Conservation (phyloP, 2,888 invertebrate genomes). For the Ochropleura leucogaster region DNA sequence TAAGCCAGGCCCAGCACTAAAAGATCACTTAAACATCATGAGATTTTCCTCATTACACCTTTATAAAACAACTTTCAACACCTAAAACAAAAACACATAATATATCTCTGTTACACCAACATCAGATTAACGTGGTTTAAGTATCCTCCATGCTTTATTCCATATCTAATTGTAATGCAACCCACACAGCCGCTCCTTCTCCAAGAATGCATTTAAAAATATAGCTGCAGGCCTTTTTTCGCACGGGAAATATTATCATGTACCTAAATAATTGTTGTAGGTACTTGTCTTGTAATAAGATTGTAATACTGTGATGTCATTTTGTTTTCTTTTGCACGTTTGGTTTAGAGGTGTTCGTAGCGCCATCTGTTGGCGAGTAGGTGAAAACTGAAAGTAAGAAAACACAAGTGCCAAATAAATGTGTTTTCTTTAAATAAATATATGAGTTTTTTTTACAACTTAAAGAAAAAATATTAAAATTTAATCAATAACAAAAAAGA, state of each 20-base stretch:
- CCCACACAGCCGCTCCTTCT: constrained; percentile 80
- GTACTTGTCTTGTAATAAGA: constrained; percentile 60
- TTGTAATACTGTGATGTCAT: constrained; percentile 74
- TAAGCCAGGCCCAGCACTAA: not conserved
- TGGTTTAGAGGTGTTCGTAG: constrained; percentile 29
- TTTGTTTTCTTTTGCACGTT: constrained; percentile 29
- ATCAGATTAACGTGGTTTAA: constrained; percentile 73
- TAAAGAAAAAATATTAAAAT: no score
- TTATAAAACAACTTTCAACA: constrained; percentile 35
- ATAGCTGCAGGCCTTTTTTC: constrained; percentile 81
- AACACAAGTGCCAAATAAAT: no score
- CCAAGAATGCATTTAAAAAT: constrained; percentile 84
- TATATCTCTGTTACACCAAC: constrained; percentile 72
- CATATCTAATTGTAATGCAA: constrained; percentile 81
- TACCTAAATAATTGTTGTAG: constrained; percentile 78
- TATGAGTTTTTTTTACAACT: no score
- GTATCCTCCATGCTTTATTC: constrained; percentile 46
- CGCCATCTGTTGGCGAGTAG: constrained; percentile 82
- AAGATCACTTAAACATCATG: not conserved
- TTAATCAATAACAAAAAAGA: no score
- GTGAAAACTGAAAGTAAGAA: constrained; percentile 12
- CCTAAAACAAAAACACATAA: constrained; percentile 50
- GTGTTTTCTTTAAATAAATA: no score
- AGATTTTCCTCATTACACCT: not conserved
- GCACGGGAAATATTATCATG: constrained; percentile 80